These are phyloP conservation scores for Listronotus oregonensis DNA, from an alignment of 1,140 invertebrate genomes.

Conservation along the genomic window DNA sequence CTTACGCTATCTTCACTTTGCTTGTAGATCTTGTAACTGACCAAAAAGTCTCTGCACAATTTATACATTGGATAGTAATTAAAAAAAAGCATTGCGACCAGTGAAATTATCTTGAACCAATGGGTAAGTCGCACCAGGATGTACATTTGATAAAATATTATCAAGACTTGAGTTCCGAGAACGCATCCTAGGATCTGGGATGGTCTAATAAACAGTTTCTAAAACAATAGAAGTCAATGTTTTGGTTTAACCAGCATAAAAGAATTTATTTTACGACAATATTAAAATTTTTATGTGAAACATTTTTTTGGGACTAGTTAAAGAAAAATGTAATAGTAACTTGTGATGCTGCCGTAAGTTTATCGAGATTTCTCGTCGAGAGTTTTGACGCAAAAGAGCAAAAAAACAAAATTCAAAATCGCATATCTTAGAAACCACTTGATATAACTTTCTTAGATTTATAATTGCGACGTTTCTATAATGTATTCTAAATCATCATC, in stretches of 20 bases:
- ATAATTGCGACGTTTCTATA: too few relatives aligned
- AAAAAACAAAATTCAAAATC: too few relatives aligned
- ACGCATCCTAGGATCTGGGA: constrained; percentile 75
- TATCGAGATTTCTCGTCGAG: too few relatives aligned
- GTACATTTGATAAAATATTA: constrained; percentile 78
- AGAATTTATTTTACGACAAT: too few relatives aligned
- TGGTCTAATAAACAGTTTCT: constrained; percentile 90
- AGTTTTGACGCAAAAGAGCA: too few relatives aligned
- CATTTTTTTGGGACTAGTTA: too few relatives aligned
- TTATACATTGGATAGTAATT: constrained; percentile 94
- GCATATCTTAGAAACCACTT: too few relatives aligned
- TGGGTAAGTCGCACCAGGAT: constrained; percentile 77
- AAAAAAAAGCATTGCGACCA: constrained; percentile 82
- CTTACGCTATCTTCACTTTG: constrained; percentile 7
- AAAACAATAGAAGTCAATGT: constrained; percentile 42
- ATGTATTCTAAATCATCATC: too few relatives aligned
- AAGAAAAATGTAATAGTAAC: too few relatives aligned
- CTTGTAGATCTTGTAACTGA: constrained; percentile 81
- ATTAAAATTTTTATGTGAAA: too few relatives aligned
- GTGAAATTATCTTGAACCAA: constrained; percentile 90
- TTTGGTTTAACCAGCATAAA: not conserved
- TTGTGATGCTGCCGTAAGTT: too few relatives aligned
- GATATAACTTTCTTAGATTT: too few relatives aligned
- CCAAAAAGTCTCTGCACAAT: constrained; percentile 81
- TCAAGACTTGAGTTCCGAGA: constrained; percentile 71